phyloP scores from a whole-genome alignment of 1,140 invertebrate genomes.

The Lasioglossum baleicum region DNA sequence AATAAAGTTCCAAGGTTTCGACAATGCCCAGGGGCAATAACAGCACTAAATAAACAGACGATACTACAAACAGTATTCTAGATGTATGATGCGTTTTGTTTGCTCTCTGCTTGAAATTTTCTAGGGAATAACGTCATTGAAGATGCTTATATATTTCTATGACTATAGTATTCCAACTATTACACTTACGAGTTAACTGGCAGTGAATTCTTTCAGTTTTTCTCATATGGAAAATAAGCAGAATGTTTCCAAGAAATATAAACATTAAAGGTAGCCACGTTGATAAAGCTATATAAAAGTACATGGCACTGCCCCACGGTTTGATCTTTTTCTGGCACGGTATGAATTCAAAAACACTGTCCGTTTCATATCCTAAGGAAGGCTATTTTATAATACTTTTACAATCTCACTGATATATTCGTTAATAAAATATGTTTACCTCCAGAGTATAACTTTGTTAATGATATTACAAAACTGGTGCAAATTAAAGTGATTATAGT shows the following conservation, averaged over 20 bases:
- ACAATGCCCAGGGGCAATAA: slow-evolving; percentile 73
- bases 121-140: slow-evolving; percentile 36
- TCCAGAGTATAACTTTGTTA: slow-evolving; percentile 68
- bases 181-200: slow-evolving; percentile 66
- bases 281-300: slow-evolving; percentile 72
- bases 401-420: neutral
- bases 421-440: slow-evolving; percentile 49
- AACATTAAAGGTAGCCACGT: slow-evolving; percentile 74
- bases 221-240: slow-evolving; percentile 69
- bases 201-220: slow-evolving; percentile 62
- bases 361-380: slow-evolving; percentile 71
- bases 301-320: slow-evolving; percentile 69
- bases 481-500: slow-evolving; percentile 60
- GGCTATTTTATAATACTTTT: neutral
- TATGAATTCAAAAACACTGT: slow-evolving; percentile 73
- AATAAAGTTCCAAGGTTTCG: slow-evolving; percentile 74
- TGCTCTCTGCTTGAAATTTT: slow-evolving; percentile 53
- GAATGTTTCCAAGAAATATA: slow-evolving; percentile 71
- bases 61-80: slow-evolving; percentile 65
- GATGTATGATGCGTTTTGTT: slow-evolving; percentile 59
- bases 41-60: slow-evolving; percentile 72
- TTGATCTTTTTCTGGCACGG: slow-evolving; percentile 68
- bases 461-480: slow-evolving; percentile 63
- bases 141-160: slow-evolving; percentile 2
- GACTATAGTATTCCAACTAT: neutral